These are phyloP conservation scores for Ptyas mucosa DNA, from an alignment of 2,113 vertebrate species.

Conservation along the genomic window DNA sequence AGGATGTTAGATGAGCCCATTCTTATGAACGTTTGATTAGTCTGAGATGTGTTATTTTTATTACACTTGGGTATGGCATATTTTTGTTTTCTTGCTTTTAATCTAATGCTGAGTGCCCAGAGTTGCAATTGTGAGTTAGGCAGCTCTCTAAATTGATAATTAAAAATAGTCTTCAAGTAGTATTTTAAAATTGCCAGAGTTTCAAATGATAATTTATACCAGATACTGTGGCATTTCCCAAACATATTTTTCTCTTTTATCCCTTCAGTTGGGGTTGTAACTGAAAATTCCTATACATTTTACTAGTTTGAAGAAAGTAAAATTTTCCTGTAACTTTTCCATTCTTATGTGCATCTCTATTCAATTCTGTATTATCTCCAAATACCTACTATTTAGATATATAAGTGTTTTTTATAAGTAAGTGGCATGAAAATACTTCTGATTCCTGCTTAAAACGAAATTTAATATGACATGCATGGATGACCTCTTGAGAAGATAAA, in stretches of 20 bases:
- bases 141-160: neutral
- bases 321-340: neutral
- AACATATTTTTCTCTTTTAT: neutral
- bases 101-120: neutral
- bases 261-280: neutral
- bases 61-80: neutral
- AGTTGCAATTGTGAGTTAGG: neutral
- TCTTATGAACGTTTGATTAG: neutral
- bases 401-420: neutral
- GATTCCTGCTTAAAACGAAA: neutral
- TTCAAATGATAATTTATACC: neutral
- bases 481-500: neutral
- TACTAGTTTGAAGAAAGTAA: neutral
- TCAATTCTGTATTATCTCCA: slow-evolving; percentile 6
- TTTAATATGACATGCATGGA: neutral
- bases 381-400: neutral
- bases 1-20: neutral
- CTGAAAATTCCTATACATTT: neutral
- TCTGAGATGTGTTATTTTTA: neutral
- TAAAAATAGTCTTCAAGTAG: neutral
- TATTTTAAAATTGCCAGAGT: slow-evolving; percentile 1
- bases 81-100: neutral
- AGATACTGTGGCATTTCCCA: neutral
- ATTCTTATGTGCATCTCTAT: neutral
- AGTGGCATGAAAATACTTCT: neutral